Evolutionary conservation across 2,797 vertebrate genomes (phyloP), one percentile per base, ranked within the genome.

Genomic region (Taeniopygia guttata): DNA sequence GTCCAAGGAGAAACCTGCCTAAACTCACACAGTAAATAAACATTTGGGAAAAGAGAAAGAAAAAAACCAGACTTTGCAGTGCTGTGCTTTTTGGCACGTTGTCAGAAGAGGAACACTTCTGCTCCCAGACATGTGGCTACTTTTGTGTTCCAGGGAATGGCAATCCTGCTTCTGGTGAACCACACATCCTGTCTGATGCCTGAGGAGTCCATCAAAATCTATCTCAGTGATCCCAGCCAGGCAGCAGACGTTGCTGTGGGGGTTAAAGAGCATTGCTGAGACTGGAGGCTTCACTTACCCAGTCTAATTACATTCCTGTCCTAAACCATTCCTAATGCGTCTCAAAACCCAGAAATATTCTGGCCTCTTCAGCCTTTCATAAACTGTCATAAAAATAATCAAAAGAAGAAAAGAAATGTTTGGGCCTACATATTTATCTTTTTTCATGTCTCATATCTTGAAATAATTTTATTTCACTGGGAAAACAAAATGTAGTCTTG

Each of bases 401-500:
- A 5, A 81, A 69, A 84, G 25, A 83, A 88, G 38, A 85, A 51
- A 70, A 74, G 34, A 87, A 82, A 91, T 73, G 22, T 62, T 94
- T 84, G 63, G 62, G 38, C 38, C 85, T 94, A 88, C 42, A 22
- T 84, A 63, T 82, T 84, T 91, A 64, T 64, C 16, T 63, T 90
- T 94, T 55, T 79, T 84, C 58, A 59, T 76, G 25, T 86, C 83
- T 86, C n/a, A 27, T 63, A 72, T 34, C 46, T 55, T 73, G 69
- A 76, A 96, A 88, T 58, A 64, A 73, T 85, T 85, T 80, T 81
- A 46, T 94, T 95, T 86, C 80, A 76, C 56, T 49, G 38, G 55
- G 48, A 93, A 93, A 95, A 90, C 56, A 96, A 95, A 89, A 91
- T 54, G 55, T 48, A 84, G 42, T 56, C 45, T 73, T 88, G 34